phyloP scores from a whole-genome alignment of 2,113 vertebrate genomes.

The Ameiurus melas region DNA sequence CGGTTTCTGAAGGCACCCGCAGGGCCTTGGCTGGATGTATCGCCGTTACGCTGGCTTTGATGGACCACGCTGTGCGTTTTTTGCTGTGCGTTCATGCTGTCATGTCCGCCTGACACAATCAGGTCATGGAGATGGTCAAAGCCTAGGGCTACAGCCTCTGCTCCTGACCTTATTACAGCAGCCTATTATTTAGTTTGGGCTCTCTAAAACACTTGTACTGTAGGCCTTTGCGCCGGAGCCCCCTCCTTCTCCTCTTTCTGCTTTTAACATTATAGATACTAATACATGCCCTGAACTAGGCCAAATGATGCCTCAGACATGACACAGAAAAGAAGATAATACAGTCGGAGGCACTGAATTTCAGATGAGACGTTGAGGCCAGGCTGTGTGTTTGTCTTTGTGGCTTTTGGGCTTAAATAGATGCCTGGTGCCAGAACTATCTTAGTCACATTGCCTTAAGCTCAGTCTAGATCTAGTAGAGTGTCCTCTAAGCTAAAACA shows the following conservation, averaged over 20 bases:
- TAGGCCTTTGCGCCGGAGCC: constrained; percentile 61
- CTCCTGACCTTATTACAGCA: constrained; percentile 81
- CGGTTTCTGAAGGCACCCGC: constrained; percentile 76
- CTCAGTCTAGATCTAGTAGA: constrained; percentile 12
- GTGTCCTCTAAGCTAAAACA: constrained; percentile 7
- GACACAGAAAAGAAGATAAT: constrained; percentile 13
- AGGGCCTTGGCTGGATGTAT: constrained; percentile 70
- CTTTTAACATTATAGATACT: constrained; percentile 63
- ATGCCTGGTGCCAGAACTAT: constrained; percentile 20
- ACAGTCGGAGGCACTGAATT: not conserved
- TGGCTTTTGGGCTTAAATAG: constrained; percentile 25
- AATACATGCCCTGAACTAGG: constrained; percentile 61
- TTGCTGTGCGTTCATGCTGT: constrained; percentile 80
- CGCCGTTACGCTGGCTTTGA: constrained; percentile 79
- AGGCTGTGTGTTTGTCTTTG: constrained; percentile 28
- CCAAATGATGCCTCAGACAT: constrained; percentile 52
- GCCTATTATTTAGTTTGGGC: constrained; percentile 78
- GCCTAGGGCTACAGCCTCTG: constrained; percentile 80
- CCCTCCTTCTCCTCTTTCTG: constrained; percentile 39
- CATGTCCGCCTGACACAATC: constrained; percentile 84
- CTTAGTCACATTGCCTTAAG: constrained; percentile 11
- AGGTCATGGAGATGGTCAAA: constrained; percentile 85
- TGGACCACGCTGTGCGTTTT: constrained; percentile 80
- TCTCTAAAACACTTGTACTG: constrained; percentile 70
- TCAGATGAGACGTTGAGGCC: constrained; percentile 14